Conservation (phyloP, 2,113 vertebrate species). For the Nycticryphes semicollaris region DNA sequence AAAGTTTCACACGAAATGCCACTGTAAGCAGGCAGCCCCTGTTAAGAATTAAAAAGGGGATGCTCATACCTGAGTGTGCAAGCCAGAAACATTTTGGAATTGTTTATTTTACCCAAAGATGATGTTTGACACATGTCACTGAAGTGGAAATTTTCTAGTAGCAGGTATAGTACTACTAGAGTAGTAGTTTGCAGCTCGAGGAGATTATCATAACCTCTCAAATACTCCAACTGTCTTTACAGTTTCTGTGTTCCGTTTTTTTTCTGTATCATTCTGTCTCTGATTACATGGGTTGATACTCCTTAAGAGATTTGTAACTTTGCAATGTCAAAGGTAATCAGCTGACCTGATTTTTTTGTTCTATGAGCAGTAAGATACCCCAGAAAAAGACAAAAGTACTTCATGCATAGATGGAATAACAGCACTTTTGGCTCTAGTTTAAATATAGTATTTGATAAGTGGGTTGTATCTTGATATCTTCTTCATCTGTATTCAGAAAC, state of each 20-base stretch:
- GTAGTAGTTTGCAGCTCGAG: neutral
- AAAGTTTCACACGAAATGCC: neutral
- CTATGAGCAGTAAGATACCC: neutral
- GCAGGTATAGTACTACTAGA: neutral
- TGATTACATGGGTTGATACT: neutral
- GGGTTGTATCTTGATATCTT: neutral
- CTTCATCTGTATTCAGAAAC: neutral
- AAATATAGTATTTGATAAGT: neutral
- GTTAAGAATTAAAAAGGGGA: neutral
- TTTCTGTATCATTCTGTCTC: neutral
- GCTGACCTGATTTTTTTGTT: neutral
- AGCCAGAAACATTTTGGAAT: neutral
- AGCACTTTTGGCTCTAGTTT: neutral
- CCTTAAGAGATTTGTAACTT: neutral
- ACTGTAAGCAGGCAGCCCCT: neutral
- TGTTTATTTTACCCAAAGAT: neutral
- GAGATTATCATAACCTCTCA: neutral
- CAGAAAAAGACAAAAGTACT: neutral
- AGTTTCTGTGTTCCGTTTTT: neutral
- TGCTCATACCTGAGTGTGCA: neutral
- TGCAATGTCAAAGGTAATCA: neutral
- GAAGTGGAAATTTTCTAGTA: neutral
- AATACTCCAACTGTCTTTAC: neutral
- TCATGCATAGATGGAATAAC: neutral
- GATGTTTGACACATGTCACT: neutral